Evolutionary conservation across 1,140 invertebrate species (phyloP), one percentile per base, ranked within the genome.

Genomic region (Pogonomyrmex barbatus): DNA sequence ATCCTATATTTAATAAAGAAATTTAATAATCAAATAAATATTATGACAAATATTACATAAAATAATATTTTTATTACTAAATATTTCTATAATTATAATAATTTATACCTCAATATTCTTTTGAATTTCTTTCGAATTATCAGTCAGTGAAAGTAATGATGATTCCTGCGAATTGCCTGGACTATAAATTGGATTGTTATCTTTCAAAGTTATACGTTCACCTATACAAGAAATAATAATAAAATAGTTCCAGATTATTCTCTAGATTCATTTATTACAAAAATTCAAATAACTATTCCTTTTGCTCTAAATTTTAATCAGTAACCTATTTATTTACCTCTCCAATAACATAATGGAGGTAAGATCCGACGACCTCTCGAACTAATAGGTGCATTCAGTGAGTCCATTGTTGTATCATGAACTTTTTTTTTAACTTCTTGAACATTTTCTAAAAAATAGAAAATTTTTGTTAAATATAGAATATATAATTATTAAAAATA

Each of bases 271-370:
- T 33, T 6, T 30, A 33, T 56, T 12, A 4, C 8, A 50, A 70
- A 63, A 58, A 10, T n/a, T 68, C 52, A 54, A 14, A 9, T 68
- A 24, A 24, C 8, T 75, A 52, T 56, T 12, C 5, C 0, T 30
- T n/a, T 3, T 36, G 33, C 81, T 33, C 42, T n/a, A 65, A 0
- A 65, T 63, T 79, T 78, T 60, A 45, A 70, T 56, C 60, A 14
- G 71, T 52, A 42, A 82, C 60, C 17, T 36, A 50, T 50, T 30
- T n/a, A 60, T 30, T 83, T 2, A 92, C 91, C 91, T 56, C 36
- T 70, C 93, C 92, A 93, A 54, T 90, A 93, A 78, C 36, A 85
- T 56, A 93, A 67, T 1, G 89, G 76, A n/a, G 87, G 91, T 42
- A 92, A 39, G 70, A 93, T 91, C 56, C 50, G 87, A 47, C 91